Base-by-base conservation (phyloP, 2,888 invertebrate species). In the Lymantria monacha region DNA sequence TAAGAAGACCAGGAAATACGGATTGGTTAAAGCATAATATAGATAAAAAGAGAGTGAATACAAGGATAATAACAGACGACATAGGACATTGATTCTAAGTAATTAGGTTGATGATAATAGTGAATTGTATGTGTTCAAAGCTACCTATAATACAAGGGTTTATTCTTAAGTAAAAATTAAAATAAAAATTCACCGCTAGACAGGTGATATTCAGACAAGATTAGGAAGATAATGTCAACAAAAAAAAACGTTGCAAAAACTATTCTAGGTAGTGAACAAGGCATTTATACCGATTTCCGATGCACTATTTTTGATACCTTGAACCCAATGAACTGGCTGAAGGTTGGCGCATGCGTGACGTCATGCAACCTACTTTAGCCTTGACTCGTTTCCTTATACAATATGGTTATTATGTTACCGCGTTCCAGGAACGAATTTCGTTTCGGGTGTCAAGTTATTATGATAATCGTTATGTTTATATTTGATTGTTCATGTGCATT, bases 261-360 rank as follows among this genome's bases (percentile, higher is more conserved):
- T 30, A 3, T 46, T 33, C 55, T 55, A 61, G 53, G 57, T 48
- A 59, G 49, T 51, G 60, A 66, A 53, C 60, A 60, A 54, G 64
- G 58, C 58, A 66, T 63, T 68, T 63, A 63, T 58, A 59, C 51
- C 50, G 51, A 67, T 65, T 67, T 51, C 52, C 46, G 61, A 55
- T 67, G 68, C 67, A 67, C 68, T 67, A 67, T 61, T 57, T 61
- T 46, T 42, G 48, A 53, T 52, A 9, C 63, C 68, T 68, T 67
- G 68, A 67, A 67, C 68, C 57, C 55, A 59, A 55, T 61, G 68
- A 67, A 63, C 54, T 51, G 46, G 14, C 10, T 45, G 63, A 68
- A 67, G 67, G 67, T 57, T 61, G 48, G 56, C 57, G 38, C 49
- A 41, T 45, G 31, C 41, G 22, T 61, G 63, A 64, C 64, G 64